Conservation (phyloP, 2,113 vertebrate species). For the Python bivittatus region DNA sequence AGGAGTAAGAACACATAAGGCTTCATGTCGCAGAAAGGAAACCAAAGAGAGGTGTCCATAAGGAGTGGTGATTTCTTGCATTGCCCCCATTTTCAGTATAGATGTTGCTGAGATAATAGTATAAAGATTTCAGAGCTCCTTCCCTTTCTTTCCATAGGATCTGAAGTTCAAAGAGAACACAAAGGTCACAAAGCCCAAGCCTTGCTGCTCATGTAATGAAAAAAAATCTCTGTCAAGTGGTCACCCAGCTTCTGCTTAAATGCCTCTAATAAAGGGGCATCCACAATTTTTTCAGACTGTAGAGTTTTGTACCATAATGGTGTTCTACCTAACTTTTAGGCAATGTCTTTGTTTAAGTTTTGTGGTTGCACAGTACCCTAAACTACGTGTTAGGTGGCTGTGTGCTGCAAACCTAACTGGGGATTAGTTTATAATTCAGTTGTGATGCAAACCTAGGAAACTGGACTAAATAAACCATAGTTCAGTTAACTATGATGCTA, state of each 20-base stretch:
- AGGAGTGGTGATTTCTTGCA: not conserved
- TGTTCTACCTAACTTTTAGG: not conserved
- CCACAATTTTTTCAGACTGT: not conserved
- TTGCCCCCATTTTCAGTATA: not conserved
- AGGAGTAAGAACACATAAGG: not conserved
- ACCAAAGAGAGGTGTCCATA: not conserved
- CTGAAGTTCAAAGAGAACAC: not conserved
- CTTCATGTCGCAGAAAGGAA: not conserved
- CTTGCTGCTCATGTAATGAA: not conserved
- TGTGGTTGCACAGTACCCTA: not conserved
- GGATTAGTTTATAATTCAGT: not conserved
- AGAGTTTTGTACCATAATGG: too few relatives aligned
- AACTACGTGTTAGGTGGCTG: not conserved
- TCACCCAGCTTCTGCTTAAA: not conserved
- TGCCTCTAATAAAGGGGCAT: too few relatives aligned
- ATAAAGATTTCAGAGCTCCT: not conserved
- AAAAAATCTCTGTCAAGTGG: too few relatives aligned
- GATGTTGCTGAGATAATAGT: not conserved
- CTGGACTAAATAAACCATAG: not conserved
- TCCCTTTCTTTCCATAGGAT: too few relatives aligned
- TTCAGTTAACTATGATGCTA: not conserved
- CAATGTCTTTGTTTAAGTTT: not conserved
- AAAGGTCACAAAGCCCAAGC: too few relatives aligned
- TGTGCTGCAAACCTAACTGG: not conserved
- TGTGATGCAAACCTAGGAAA: not conserved